These are phyloP conservation scores for Philereme vetulata DNA, from an alignment of 2,888 invertebrate genomes.

Conservation along the genomic window DNA sequence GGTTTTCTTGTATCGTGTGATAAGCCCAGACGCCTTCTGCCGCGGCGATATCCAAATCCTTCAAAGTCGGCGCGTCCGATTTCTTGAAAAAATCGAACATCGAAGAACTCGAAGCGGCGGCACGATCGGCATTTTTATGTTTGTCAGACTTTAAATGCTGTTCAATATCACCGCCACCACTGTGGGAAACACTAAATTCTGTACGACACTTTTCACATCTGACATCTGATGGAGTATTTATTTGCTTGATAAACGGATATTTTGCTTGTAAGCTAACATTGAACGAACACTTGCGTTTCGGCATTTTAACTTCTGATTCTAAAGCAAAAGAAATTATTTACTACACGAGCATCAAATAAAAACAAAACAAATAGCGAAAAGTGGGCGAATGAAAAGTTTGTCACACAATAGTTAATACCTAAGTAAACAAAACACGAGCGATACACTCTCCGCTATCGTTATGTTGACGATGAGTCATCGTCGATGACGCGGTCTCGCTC, in stretches of 20 bases:
- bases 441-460: too few species aligned
- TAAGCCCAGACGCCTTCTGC: slow-evolving; percentile 28
- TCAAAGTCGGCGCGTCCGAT: slow-evolving; percentile 22
- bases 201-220: slow-evolving; percentile 38
- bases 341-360: too few species aligned
- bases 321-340: too few species aligned
- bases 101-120: slow-evolving; percentile 33
- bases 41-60: slow-evolving; percentile 39
- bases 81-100: slow-evolving; percentile 35
- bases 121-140: slow-evolving; percentile 41
- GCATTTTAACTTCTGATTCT: too few species aligned
- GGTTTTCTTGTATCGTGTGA: slow-evolving; percentile 32
- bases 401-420: too few species aligned
- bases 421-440: too few species aligned
- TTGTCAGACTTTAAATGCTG: slow-evolving; percentile 37
- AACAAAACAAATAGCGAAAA: too few species aligned
- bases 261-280: slow-evolving; percentile 42
- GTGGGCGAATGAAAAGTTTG: too few species aligned
- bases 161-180: slow-evolving; percentile 24
- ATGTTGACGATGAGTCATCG: too few species aligned
- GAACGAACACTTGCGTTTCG: slow-evolving; percentile 44
- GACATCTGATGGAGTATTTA: slow-evolving; percentile 24
- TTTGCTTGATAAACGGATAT: slow-evolving; percentile 45
- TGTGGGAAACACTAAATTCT: slow-evolving; percentile 39
- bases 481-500: too few species aligned